Evolutionary conservation across 2,113 vertebrate species (phyloP).

Genomic region (Cyanocitta stelleri): DNA sequence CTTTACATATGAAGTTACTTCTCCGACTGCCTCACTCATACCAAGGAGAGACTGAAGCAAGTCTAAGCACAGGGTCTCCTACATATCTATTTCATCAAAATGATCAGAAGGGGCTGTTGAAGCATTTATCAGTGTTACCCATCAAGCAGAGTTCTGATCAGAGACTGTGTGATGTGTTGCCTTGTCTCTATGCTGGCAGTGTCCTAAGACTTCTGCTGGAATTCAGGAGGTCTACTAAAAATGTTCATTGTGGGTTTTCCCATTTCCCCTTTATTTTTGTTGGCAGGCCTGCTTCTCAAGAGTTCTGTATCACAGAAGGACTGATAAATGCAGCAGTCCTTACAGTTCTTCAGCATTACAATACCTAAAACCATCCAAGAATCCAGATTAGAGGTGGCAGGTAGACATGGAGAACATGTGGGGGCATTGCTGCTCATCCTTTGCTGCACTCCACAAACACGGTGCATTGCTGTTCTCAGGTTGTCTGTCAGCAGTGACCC

Average conservation of each 20-base stretch:
- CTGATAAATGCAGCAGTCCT: background rate
- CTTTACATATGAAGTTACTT: background rate
- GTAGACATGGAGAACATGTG: background rate
- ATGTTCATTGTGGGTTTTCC: background rate
- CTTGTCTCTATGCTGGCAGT: background rate
- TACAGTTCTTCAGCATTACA: background rate
- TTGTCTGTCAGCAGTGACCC: background rate
- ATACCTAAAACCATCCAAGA: background rate
- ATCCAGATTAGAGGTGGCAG: background rate
- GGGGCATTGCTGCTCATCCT: background rate
- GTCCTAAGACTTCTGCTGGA: background rate
- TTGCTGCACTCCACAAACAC: too few relatives aligned
- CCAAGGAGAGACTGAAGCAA: background rate
- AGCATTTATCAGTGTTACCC: rapidly evolving
- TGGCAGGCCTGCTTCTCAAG: background rate
- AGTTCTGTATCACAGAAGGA: background rate
- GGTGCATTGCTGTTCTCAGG: background rate
- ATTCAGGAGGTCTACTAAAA: background rate
- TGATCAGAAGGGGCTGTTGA: background rate
- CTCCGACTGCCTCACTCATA: rapidly evolving
- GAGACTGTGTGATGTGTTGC: background rate
- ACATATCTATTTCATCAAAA: background rate
- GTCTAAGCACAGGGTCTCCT: background rate
- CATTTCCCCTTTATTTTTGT: background rate
- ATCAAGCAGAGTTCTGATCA: background rate